phyloP scores from a whole-genome alignment of 1,140 invertebrate species.

The Drosophila orena region DNA sequence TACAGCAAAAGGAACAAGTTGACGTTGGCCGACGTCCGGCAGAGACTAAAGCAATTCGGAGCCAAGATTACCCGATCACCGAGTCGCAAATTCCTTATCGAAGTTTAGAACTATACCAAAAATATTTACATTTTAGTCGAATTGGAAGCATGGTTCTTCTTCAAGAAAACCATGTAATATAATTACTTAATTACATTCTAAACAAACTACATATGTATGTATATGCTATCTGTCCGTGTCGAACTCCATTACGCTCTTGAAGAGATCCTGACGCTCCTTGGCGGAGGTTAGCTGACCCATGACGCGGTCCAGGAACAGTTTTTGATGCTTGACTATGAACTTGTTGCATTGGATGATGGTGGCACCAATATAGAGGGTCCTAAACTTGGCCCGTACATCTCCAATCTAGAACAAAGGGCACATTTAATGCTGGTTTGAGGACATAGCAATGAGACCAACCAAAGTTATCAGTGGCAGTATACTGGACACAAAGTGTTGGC shows the following conservation, averaged over 20 bases:
- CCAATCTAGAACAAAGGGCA: conserved; percentile 85
- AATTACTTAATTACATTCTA: conserved; percentile 55
- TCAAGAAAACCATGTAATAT: conserved; percentile 51
- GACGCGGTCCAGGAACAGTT: conserved; percentile 78
- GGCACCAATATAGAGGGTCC: conserved; percentile 90
- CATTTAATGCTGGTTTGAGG: background rate
- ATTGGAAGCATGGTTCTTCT: conserved; percentile 50
- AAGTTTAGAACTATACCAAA: conserved; percentile 74
- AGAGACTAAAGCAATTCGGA: conserved; percentile 54
- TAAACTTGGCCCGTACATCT: conserved; percentile 87
- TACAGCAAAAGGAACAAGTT: conserved; percentile 90
- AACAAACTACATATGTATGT: background rate
- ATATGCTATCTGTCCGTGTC: conserved; percentile 66
- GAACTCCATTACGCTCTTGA: conserved; percentile 86
- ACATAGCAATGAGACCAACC: conserved; percentile 28
- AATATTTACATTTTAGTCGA: conserved; percentile 46
- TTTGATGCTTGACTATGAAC: conserved; percentile 89
- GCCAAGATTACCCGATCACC: conserved; percentile 48
- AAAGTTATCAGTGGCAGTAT: conserved; percentile 88
- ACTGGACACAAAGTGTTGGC: conserved; percentile 89
- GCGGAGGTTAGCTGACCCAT: conserved; percentile 83
- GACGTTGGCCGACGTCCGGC: conserved; percentile 65
- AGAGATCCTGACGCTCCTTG: conserved; percentile 86
- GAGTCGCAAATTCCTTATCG: conserved; percentile 77
- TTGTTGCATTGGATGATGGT: conserved; percentile 91